These are phyloP conservation scores for Trachythela sp. DNA, from an alignment of 64 coral and sea anemone species.

Conservation along the genomic window DNA sequence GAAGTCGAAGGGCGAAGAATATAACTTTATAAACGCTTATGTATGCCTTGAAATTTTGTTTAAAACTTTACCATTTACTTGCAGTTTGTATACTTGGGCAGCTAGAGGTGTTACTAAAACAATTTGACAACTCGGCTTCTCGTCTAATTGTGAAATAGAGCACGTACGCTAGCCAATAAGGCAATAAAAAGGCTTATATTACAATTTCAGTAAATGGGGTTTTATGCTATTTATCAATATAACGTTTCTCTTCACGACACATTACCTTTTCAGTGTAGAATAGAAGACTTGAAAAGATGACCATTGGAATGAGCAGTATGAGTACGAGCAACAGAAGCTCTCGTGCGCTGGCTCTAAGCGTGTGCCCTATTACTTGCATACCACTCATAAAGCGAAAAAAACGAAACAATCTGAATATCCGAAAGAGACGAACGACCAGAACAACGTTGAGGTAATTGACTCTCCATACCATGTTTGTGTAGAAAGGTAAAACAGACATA, in stretches of 20 bases:
- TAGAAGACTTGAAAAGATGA: conserved; percentile 92
- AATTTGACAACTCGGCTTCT: too few relatives aligned
- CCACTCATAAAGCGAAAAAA: conserved; percentile 99
- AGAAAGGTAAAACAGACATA: conserved; percentile 80
- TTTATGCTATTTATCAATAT: too few relatives aligned
- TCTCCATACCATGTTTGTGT: conserved; percentile 42
- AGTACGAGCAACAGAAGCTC: conserved; percentile 77
- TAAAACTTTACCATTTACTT: too few relatives aligned
- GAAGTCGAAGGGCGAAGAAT: too few relatives aligned
- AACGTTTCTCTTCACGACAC: too few relatives aligned
- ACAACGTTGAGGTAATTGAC: conserved; percentile 44
- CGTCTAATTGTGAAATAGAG: too few relatives aligned
- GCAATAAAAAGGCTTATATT: too few relatives aligned
- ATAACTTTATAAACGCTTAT: too few relatives aligned
- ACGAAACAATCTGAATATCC: conserved; percentile 92
- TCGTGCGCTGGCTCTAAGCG: conserved; percentile 76
- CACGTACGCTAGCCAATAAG: too few relatives aligned
- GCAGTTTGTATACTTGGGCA: too few relatives aligned
- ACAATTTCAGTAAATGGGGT: background rate
- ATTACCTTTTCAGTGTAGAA: conserved; percentile 75
- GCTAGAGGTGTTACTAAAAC: too few relatives aligned
- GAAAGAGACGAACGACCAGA: conserved; percentile 78
- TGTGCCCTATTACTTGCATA: conserved; percentile 98
- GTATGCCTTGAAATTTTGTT: too few relatives aligned
- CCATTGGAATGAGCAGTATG: conserved; percentile 94